phyloP scores from a whole-genome alignment of 2,888 invertebrate species.

The Catonia carolina region DNA sequence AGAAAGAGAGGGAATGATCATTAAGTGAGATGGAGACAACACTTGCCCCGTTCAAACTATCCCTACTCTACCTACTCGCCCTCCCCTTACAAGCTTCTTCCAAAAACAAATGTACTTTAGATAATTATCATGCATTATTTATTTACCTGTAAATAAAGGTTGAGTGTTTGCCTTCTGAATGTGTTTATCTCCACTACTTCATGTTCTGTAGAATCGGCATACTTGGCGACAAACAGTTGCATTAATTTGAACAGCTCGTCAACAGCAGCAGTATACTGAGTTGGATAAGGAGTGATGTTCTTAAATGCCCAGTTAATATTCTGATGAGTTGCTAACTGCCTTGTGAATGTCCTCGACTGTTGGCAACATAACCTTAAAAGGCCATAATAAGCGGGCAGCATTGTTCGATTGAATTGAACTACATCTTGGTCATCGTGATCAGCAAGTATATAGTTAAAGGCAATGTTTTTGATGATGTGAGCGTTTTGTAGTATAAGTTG shows the following conservation, averaged over 20 bases:
- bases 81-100: too few species aligned
- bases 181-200: constrained; percentile 76
- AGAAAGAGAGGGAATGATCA: too few species aligned
- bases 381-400: constrained; percentile 90
- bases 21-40: too few species aligned
- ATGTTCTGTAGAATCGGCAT: constrained; percentile 67
- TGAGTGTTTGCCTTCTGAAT: constrained; percentile 76
- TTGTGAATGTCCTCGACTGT: constrained; percentile 76
- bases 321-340: constrained; percentile 84
- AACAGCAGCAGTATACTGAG: constrained; percentile 83
- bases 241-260: constrained; percentile 88
- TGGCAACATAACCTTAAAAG: constrained; percentile 84
- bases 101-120: too few species aligned
- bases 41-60: too few species aligned
- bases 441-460: constrained; percentile 92
- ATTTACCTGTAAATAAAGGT: constrained; percentile 72
- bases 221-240: constrained; percentile 78
- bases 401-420: constrained; percentile 85
- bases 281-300: constrained; percentile 93
- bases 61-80: too few species aligned
- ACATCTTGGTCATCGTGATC: constrained; percentile 96
- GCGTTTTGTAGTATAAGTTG: constrained; percentile 80
- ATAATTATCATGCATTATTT: too few species aligned
- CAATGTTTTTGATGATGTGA: constrained; percentile 87
- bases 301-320: constrained; percentile 96